Base-by-base conservation (phyloP, 2,797 vertebrate species). In the Cryptoprocta ferox region DNA sequence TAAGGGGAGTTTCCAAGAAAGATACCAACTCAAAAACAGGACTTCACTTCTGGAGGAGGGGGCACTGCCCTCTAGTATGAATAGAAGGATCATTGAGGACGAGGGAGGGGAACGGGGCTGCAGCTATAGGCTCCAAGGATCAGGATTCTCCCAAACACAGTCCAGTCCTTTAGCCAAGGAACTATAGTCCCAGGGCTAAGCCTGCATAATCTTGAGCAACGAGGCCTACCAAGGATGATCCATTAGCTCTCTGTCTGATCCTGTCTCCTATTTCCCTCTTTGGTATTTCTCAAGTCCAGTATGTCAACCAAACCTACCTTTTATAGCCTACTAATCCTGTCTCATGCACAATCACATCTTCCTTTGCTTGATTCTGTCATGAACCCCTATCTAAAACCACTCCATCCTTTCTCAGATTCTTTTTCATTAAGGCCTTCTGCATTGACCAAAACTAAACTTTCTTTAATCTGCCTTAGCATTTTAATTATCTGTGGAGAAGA, bases 391-490 rank as follows among this genome's bases (percentile, higher is more conserved):
- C 53, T 71, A 95, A 93, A 94, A 35, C 18, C 39, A 84, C 4
- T 90, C 26, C 12, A 61, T 82, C 11, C 9, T 45, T 94, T 91
- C 30, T 89, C 86, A 30, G 28, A 89, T 90, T 90, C 32, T 86
- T 95, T 96, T 90, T 37, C 61, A 82, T 93, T 66, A 85, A 95
- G 39, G 32, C 10, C 71, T 95, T 96, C 50, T 73, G 37, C 56
- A 28, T 80, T 91, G 87, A 93, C 26, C 19, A 65, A 95, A 95
- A 87, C 4, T 65, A 75, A 94, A 1, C n/a, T 96, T 94, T 86
- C 71, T 91, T 95, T 56, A 82, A 45, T 95, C 97, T 96, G 68
- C 63, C 56, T 86, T 89, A 12, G 24, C 30, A 16, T 68, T 95
- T 92, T 94, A 84, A 73, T 84, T 85, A 91, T 84, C 75, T 94